Percentiles rank a stretch among this genome's conserved stretches.
These are phyloP conservation scores for Drosophila testacea DNA, from an alignment of 2,888 invertebrate genomes.

Conservation along the genomic window DNA sequence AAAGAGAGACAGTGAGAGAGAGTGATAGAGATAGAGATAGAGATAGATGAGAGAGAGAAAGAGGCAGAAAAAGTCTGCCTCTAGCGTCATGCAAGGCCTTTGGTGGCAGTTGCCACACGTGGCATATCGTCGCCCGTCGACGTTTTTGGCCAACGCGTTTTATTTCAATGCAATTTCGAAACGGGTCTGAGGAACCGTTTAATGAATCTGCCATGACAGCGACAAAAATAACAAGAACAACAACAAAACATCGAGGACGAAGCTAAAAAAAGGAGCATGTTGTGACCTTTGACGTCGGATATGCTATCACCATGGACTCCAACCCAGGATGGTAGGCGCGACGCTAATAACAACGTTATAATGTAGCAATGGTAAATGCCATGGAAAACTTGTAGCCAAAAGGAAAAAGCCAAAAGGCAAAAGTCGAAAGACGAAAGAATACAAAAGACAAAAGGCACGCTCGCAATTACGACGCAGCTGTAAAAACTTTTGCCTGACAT, in stretches of 20 bases:
- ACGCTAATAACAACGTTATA: slow-evolving; percentile 53
- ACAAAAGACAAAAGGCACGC: slow-evolving; percentile 67
- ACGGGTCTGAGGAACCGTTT: slow-evolving; percentile 8
- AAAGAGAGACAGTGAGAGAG: not conserved
- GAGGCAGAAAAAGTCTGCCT: slow-evolving; percentile 2
- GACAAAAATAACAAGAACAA: slow-evolving; percentile 9
- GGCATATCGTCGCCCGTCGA: slow-evolving; percentile 26
- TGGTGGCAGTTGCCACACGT: slow-evolving; percentile 45
- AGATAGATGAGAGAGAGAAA: not conserved
- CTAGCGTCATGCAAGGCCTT: slow-evolving; percentile 56
- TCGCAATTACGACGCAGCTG: slow-evolving; percentile 70
- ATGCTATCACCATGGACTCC: slow-evolving; percentile 18
- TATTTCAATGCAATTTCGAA: slow-evolving; percentile 21
- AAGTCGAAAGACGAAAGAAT: slow-evolving; percentile 38
- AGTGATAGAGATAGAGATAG: not conserved
- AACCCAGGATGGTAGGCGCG: slow-evolving; percentile 19
- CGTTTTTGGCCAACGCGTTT: slow-evolving; percentile 31
- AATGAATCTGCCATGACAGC: slow-evolving; percentile 36
- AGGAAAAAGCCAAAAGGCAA: slow-evolving; percentile 38
- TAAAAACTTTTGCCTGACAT: slow-evolving; percentile 69
- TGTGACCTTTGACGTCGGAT: slow-evolving; percentile 46
- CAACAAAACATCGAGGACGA: slow-evolving; percentile 25
- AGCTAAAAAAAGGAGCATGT: slow-evolving; percentile 22
- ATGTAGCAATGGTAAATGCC: slow-evolving; percentile 32
- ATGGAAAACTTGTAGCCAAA: slow-evolving; percentile 49